Conservation (phyloP, 2,888 invertebrate species). For the Nephrotoma guestfalica region DNA sequence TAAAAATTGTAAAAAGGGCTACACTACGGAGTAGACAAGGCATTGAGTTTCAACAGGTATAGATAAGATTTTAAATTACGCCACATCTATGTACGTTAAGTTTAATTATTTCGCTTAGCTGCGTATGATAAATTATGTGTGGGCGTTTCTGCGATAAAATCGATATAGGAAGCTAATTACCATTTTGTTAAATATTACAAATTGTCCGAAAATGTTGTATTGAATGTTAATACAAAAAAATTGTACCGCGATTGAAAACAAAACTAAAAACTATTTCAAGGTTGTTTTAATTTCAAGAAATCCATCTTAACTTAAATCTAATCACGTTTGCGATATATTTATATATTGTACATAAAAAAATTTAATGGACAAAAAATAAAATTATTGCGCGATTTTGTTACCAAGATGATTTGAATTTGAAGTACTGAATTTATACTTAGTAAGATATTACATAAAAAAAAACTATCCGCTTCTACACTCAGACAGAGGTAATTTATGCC, state of each 20-base stretch:
- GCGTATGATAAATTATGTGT: not conserved
- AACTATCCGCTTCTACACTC: not conserved
- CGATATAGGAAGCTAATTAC: not conserved
- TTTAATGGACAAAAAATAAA: not conserved
- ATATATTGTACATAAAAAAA: not conserved
- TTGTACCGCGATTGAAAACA: not conserved
- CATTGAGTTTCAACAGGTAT: not conserved
- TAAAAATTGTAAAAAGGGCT: not conserved
- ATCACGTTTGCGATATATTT: not conserved
- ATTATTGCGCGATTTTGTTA: not conserved
- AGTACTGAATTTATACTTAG: not conserved
- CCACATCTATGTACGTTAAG: not conserved
- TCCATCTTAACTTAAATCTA: not conserved
- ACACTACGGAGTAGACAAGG: not conserved
- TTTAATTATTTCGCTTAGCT: not conserved
- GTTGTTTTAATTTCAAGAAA: not conserved
- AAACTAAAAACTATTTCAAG: not conserved
- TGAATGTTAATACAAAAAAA: not conserved
- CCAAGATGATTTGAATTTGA: not conserved
- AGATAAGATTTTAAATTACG: not conserved
- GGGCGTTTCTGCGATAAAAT: not conserved
- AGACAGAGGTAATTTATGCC: not conserved
- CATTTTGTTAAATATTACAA: not conserved
- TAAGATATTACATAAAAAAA: not conserved
- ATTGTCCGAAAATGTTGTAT: not conserved